A percentile compares a stretch with the other conserved stretches of the same genome.
These are phyloP conservation scores for Tethya wilhelma DNA, from an alignment of 37 sponge, comb jelly and placozoan genomes.

Conservation along the genomic window DNA sequence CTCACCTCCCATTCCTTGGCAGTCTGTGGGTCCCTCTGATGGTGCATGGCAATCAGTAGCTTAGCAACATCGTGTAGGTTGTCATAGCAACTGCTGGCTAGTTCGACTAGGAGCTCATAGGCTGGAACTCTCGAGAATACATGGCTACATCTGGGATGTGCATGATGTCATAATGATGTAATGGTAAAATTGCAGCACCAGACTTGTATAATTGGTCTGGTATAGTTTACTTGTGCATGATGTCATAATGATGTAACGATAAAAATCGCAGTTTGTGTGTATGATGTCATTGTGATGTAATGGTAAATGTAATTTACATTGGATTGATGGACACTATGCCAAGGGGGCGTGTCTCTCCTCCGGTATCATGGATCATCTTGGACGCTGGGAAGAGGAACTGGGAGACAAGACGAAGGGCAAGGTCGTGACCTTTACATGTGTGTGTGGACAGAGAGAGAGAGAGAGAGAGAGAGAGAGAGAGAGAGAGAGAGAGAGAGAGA, in stretches of 20 bases:
- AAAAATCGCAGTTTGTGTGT: not conserved
- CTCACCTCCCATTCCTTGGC: conserved; percentile 88
- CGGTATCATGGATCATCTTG: conserved; percentile 45
- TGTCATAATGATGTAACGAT: too few species aligned
- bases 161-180: not conserved
- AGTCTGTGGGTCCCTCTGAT: conserved; percentile 47
- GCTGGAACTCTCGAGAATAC: conserved; percentile 73
- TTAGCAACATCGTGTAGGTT: conserved; percentile 70
- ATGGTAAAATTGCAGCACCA: too few species aligned
- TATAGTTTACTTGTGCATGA: not conserved
- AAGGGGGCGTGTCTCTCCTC: not conserved
- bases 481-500: conserved; percentile 8
- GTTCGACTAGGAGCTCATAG: conserved; percentile 82
- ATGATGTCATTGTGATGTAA: not conserved
- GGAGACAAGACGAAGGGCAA: conserved; percentile 59
- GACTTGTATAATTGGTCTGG: not conserved
- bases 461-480: not conserved
- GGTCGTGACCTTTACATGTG: conserved; percentile 37
- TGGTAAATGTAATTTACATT: conserved; percentile 3
- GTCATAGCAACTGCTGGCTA: conserved; percentile 72
- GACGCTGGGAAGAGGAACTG: conserved; percentile 94
- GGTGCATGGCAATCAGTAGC: conserved; percentile 70
- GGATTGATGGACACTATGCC: conserved; percentile 54
- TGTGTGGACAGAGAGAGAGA: not conserved
- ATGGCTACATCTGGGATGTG: conserved; percentile 41